Percentiles rank a stretch among this genome's conserved stretches.
Evolutionary conservation across 2,888 invertebrate genomes (phyloP).

Genomic region (Amiota mariae): DNA sequence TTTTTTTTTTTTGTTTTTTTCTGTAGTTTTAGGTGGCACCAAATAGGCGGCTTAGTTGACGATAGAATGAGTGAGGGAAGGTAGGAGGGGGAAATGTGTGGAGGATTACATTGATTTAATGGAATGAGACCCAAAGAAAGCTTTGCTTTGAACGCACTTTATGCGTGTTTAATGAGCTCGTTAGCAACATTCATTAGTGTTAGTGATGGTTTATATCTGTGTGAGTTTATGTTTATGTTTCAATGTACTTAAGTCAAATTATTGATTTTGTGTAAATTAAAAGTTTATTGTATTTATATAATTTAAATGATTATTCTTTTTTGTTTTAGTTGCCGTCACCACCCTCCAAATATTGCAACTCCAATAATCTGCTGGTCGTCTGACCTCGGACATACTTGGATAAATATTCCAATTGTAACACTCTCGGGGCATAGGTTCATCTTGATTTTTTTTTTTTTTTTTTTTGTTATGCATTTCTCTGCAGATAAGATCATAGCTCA

Average conservation of each 20-base stretch:
- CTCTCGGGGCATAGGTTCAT: too few relatives aligned
- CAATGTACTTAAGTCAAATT: constrained; percentile 40
- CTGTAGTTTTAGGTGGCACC: not conserved
- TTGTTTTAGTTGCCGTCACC: not conserved
- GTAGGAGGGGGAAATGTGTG: too few relatives aligned
- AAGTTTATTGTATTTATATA: constrained; percentile 1
- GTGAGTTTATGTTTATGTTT: constrained; percentile 1
- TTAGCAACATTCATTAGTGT: not conserved
- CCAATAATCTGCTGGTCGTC: too few relatives aligned
- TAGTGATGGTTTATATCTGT: not conserved
- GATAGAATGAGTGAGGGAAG: not conserved
- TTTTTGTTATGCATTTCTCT: too few relatives aligned
- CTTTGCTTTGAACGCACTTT: constrained; percentile 46
- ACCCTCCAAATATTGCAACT: too few relatives aligned
- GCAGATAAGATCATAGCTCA: too few relatives aligned
- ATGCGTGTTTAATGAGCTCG: constrained; percentile 34
- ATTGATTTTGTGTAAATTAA: constrained; percentile 43
- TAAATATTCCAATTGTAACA: too few relatives aligned
- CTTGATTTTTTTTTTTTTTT: too few relatives aligned
- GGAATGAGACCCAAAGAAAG: constrained; percentile 26
- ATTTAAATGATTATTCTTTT: not conserved
- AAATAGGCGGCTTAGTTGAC: not conserved
- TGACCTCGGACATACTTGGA: too few relatives aligned
- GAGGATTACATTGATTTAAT: too few relatives aligned
- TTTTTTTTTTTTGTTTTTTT: not conserved